These are phyloP conservation scores for Cremastinae sp. DNA, from an alignment of 2,888 invertebrate species.

Conservation along the genomic window DNA sequence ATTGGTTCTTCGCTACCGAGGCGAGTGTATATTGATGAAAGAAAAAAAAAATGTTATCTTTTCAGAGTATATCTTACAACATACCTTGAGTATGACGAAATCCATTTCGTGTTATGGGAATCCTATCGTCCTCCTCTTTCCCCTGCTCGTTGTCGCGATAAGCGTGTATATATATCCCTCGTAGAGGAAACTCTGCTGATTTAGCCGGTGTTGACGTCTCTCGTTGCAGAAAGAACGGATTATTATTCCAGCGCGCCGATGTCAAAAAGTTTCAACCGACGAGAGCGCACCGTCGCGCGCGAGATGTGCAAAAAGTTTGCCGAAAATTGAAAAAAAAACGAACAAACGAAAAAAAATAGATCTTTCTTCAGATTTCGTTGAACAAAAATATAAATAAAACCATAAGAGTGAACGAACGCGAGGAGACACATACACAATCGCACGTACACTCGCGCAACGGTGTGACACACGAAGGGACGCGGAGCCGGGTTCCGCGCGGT, in stretches of 20 bases:
- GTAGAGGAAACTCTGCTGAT: too few relatives aligned
- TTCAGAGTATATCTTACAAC: neutral
- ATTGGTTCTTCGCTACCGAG: neutral
- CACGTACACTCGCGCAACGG: neutral
- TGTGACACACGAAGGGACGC: neutral
- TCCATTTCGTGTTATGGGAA: slow-evolving; percentile 68
- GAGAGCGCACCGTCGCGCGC: too few relatives aligned
- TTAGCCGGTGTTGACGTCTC: neutral
- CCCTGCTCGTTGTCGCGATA: slow-evolving; percentile 29
- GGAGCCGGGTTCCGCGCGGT: slow-evolving; percentile 6
- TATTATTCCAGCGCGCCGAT: slow-evolving; percentile 9
- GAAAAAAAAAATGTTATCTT: neutral
- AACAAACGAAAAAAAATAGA: too few relatives aligned
- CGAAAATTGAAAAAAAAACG: neutral
- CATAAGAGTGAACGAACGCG: too few relatives aligned
- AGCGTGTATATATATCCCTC: slow-evolving; percentile 13
- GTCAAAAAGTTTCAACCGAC: neutral
- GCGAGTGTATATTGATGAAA: neutral
- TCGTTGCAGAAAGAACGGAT: slow-evolving; percentile 1
- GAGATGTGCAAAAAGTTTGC: neutral
- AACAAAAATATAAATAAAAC: too few relatives aligned
- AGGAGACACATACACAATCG: neutral
- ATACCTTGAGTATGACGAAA: slow-evolving; percentile 74
- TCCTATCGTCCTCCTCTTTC: slow-evolving; percentile 58
- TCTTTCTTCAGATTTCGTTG: too few relatives aligned